phyloP scores from a whole-genome alignment of 2,888 invertebrate species.

The Lamellibrachia columna region DNA sequence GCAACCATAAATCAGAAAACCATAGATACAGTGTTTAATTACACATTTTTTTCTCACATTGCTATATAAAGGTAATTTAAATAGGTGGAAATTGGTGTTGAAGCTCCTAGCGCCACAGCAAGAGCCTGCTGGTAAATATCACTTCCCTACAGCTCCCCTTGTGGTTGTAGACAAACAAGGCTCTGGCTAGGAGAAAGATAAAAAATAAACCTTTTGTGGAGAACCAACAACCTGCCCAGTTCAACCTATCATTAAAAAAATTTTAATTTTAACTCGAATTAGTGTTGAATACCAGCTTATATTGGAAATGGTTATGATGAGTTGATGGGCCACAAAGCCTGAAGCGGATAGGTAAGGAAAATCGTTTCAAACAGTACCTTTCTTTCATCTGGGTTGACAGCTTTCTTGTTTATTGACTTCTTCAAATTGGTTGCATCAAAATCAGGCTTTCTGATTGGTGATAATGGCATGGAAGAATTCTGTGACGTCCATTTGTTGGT shows the following conservation, averaged over 20 bases:
- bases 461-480: conserved; percentile 20
- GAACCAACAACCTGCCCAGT: no score
- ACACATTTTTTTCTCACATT: not conserved
- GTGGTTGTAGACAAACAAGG: no score
- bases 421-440: conserved; percentile 19
- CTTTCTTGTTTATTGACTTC: conserved; percentile 42
- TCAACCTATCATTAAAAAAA: no score
- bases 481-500: conserved; percentile 6
- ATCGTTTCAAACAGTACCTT: conserved; percentile 27
- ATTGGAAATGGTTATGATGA: no score
- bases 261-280: no score
- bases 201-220: not conserved
- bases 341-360: not conserved
- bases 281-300: no score
- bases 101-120: not conserved
- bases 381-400: conserved; percentile 42
- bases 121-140: no score
- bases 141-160: no score
- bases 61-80: not conserved
- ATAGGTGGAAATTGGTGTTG: not conserved
- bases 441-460: conserved; percentile 17
- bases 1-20: conserved; percentile 38
- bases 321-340: not conserved
- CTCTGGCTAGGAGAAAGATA: not conserved
- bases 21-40: not conserved